These are phyloP conservation scores for Troglohyphantes excavatus DNA, from an alignment of 2,888 invertebrate genomes.

Conservation along the genomic window DNA sequence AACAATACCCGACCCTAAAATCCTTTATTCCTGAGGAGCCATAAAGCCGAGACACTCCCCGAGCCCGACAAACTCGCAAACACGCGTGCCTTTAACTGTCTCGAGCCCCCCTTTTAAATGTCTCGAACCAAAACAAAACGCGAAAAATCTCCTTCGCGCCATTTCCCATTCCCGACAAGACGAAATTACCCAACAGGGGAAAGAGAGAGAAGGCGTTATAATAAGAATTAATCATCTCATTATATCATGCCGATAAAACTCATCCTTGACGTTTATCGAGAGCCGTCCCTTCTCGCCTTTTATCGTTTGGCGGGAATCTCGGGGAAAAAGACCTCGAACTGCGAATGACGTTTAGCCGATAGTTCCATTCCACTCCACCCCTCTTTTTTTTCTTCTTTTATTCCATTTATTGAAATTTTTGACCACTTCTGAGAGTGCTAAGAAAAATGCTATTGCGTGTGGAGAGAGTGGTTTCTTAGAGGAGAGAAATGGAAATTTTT, in stretches of 20 bases:
- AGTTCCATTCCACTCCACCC: slow-evolving; percentile 27
- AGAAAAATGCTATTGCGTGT: background rate
- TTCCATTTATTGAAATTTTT: slow-evolving; percentile 48
- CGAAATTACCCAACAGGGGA: background rate
- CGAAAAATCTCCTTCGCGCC: background rate
- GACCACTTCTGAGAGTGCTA: background rate
- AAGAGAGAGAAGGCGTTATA: slow-evolving; percentile 22
- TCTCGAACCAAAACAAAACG: background rate
- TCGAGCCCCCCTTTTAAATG: too few relatives aligned
- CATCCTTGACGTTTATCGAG: slow-evolving; percentile 65
- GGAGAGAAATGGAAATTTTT: slow-evolving; percentile 7
- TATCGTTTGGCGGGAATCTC: slow-evolving; percentile 33
- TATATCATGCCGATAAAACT: slow-evolving; percentile 64
- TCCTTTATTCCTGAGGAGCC: too few relatives aligned
- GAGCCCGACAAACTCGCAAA: too few relatives aligned
- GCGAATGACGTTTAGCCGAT: slow-evolving; percentile 59
- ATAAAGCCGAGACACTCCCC: too few relatives aligned
- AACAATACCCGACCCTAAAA: too few relatives aligned
- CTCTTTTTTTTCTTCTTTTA: background rate
- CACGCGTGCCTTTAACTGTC: too few relatives aligned
- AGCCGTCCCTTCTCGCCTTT: slow-evolving; percentile 29
- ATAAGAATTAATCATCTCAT: slow-evolving; percentile 72
- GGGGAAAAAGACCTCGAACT: slow-evolving; percentile 24
- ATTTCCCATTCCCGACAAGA: background rate
- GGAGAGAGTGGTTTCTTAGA: slow-evolving; percentile 10